These are phyloP conservation scores for Frieseomelitta varia DNA, from an alignment of 1,140 invertebrate genomes.

Conservation along the genomic window DNA sequence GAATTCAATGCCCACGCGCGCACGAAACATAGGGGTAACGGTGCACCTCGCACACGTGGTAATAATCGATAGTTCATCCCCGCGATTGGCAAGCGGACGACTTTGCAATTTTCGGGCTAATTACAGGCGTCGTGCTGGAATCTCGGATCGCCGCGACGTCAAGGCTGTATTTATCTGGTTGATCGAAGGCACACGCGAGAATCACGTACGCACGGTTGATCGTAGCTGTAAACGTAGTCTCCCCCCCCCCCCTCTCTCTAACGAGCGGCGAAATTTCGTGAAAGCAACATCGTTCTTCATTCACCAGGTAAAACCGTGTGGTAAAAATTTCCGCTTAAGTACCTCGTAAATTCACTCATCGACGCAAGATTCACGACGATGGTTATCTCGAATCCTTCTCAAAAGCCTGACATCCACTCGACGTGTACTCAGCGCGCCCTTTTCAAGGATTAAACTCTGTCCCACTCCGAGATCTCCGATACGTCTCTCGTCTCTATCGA, in stretches of 20 bases:
- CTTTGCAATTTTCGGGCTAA: conserved; percentile 23
- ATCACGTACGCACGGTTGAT: conserved; percentile 8
- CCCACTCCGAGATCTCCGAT: neutral
- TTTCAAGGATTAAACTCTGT: neutral
- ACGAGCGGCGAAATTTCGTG: neutral
- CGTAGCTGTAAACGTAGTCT: neutral
- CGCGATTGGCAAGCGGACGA: neutral
- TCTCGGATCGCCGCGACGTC: neutral
- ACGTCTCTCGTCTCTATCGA: neutral
- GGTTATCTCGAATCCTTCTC: neutral
- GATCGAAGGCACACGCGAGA: neutral
- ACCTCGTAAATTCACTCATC: neutral
- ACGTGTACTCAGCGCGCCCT: neutral
- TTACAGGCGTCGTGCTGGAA: neutral
- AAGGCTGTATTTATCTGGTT: conserved; percentile 11
- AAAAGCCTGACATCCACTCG: neutral
- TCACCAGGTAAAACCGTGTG: neutral
- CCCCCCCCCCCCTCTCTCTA: too few relatives aligned
- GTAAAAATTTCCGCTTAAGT: neutral
- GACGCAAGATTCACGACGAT: neutral
- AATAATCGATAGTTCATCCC: conserved; percentile 9
- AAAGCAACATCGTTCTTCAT: neutral
- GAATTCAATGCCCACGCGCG: neutral
- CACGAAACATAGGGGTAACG: neutral
- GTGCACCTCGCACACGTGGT: neutral